phyloP scores from a whole-genome alignment of 2,888 invertebrate genomes.

The Strigamia crassipes region DNA sequence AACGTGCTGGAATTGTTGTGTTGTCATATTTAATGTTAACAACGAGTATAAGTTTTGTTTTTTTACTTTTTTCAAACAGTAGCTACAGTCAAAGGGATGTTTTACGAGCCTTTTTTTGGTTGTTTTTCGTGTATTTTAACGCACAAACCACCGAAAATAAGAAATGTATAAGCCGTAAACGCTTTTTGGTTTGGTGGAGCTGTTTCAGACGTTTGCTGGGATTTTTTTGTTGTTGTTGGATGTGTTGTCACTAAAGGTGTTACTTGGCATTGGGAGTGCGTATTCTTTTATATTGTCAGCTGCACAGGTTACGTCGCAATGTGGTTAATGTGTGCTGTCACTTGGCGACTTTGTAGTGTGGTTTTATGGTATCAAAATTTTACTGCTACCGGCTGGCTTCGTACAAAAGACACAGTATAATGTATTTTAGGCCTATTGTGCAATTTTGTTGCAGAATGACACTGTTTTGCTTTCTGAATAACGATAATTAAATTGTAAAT shows the following conservation, averaged over 20 bases:
- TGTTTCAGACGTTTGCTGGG: background rate
- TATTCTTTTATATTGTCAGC: background rate
- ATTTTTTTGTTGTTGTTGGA: background rate
- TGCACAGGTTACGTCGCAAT: background rate
- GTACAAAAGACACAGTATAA: too few relatives aligned
- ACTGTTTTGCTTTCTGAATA: too few relatives aligned
- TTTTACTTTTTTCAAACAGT: background rate
- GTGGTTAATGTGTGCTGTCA: background rate
- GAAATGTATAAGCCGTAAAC: too few relatives aligned
- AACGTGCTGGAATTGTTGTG: constrained; percentile 31
- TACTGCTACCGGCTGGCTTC: background rate
- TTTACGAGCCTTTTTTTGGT: too few relatives aligned
- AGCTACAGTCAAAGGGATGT: background rate
- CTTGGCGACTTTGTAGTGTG: background rate
- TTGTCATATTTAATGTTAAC: constrained; percentile 23
- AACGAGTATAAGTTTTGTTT: background rate
- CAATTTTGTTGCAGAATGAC: too few relatives aligned
- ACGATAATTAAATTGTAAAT: too few relatives aligned
- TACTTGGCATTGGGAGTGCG: background rate
- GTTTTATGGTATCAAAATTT: background rate
- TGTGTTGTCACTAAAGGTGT: background rate
- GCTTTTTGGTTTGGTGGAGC: background rate
- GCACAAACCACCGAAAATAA: too few relatives aligned
- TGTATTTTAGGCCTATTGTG: too few relatives aligned
- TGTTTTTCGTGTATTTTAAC: too few relatives aligned